These are phyloP conservation scores for Coptodon rendalli DNA, from an alignment of 2,113 vertebrate genomes.

Conservation along the genomic window DNA sequence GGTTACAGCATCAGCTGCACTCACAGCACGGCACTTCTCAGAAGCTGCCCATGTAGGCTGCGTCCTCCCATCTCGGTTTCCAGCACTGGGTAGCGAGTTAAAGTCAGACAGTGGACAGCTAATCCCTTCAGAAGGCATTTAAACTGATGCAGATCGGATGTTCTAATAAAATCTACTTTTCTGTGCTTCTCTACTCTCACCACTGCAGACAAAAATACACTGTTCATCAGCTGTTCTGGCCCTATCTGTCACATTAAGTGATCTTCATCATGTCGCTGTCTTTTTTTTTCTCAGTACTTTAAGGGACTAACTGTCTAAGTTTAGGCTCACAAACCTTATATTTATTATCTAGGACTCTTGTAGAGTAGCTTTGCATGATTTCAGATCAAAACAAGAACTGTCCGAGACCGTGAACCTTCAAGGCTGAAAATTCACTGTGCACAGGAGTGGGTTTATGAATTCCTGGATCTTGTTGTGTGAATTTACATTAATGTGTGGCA, in stretches of 20 bases:
- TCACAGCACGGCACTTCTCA: neutral
- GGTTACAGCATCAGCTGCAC: neutral
- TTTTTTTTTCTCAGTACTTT: neutral
- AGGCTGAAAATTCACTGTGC: neutral
- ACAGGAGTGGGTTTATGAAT: neutral
- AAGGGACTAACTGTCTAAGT: neutral
- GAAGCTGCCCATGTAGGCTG: neutral
- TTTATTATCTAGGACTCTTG: neutral
- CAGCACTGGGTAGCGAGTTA: neutral
- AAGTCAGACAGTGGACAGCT: neutral
- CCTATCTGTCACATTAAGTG: neutral
- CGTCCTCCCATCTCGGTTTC: neutral
- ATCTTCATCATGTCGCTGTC: neutral
- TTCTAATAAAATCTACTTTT: neutral
- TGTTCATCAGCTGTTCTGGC: neutral
- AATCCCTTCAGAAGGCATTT: conserved; percentile 18
- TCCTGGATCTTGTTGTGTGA: neutral
- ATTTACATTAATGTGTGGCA: neutral
- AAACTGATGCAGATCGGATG: neutral
- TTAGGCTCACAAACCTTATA: neutral
- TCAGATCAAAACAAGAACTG: neutral
- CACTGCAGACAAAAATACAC: neutral
- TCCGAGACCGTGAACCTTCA: neutral
- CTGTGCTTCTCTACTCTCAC: neutral
- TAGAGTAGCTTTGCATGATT: neutral